phyloP scores from a whole-genome alignment of 2,113 vertebrate genomes.

The Heteronetta atricapilla region DNA sequence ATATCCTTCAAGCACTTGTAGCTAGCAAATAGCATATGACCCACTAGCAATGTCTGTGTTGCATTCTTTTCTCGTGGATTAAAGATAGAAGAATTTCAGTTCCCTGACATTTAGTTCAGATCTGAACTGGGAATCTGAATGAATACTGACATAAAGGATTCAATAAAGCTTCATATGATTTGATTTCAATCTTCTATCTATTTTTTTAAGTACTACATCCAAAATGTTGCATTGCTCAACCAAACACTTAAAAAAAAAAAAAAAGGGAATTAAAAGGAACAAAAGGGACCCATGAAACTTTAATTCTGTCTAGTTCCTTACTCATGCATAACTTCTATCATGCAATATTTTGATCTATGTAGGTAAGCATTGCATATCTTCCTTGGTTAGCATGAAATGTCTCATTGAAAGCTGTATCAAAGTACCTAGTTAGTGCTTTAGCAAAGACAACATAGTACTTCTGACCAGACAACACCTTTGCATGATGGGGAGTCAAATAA shows the following conservation, averaged over 20 bases:
- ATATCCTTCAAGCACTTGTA: not conserved
- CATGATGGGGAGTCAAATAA: not conserved
- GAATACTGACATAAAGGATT: not conserved
- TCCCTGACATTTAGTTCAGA: not conserved
- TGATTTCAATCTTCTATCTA: not conserved
- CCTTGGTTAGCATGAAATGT: not conserved
- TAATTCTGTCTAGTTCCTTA: not conserved
- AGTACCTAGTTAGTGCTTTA: not conserved
- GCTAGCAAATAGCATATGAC: not conserved
- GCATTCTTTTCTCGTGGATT: not conserved
- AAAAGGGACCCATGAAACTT: not conserved
- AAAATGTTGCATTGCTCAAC: not conserved
- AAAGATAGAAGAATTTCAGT: not conserved
- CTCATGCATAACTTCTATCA: not conserved
- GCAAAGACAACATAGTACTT: not conserved
- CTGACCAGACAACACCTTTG: not conserved
- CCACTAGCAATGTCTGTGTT: not conserved
- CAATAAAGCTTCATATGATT: not conserved
- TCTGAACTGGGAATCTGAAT: not conserved
- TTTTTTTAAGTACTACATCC: not conserved
- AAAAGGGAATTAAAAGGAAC: not conserved
- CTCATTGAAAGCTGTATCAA: not conserved
- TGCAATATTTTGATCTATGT: not conserved
- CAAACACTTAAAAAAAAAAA: not conserved
- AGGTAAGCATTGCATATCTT: not conserved